These are phyloP conservation scores for Diadophis punctatus DNA, from an alignment of 2,113 vertebrate species.

Conservation along the genomic window DNA sequence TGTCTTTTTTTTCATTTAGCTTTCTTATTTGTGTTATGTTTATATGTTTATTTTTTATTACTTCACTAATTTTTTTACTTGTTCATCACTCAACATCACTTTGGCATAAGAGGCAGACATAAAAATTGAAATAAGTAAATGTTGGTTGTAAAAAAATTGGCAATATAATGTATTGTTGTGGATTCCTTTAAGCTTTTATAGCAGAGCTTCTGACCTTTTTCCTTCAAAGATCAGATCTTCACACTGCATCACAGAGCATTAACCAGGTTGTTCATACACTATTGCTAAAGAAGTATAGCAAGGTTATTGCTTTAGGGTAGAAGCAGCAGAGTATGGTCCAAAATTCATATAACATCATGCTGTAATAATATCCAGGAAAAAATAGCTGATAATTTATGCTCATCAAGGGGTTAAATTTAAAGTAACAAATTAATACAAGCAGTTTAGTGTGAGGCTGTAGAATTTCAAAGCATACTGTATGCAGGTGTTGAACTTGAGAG, in stretches of 20 bases:
- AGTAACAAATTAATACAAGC: neutral
- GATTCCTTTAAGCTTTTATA: neutral
- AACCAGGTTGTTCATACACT: neutral
- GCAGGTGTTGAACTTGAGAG: neutral
- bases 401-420: neutral
- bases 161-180: neutral
- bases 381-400: neutral
- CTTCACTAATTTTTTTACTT: neutral
- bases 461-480: neutral
- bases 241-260: neutral
- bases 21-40: neutral
- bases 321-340: neutral
- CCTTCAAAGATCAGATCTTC: neutral
- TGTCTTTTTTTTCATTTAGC: neutral
- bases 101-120: neutral
- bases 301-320: neutral
- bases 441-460: neutral
- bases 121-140: neutral
- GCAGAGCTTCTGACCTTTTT: neutral
- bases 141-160: neutral
- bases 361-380: neutral
- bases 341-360: neutral
- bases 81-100: neutral
- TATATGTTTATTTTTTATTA: neutral
- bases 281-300: neutral